Conservation (phyloP, 2,113 vertebrate genomes). For the Forbesichthys agassizii region DNA sequence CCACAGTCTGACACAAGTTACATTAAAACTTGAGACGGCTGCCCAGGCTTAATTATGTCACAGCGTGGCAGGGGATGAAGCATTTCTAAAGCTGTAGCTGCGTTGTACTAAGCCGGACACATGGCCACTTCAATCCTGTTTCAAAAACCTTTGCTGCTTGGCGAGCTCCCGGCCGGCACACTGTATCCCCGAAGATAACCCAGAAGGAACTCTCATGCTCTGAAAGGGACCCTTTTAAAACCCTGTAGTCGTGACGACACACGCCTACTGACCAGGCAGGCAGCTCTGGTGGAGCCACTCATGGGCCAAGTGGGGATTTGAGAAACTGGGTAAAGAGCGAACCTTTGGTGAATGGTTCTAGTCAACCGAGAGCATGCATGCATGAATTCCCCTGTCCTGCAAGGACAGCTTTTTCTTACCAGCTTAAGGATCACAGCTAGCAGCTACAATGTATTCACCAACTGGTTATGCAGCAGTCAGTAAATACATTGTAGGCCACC, state of each 20-base stretch:
- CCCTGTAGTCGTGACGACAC: conserved; percentile 54
- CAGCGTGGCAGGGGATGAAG: conserved; percentile 34
- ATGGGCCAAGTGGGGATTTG: conserved; percentile 65
- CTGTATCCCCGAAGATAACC: conserved; percentile 57
- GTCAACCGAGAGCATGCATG: conserved; percentile 45
- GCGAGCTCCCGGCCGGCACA: conserved; percentile 47
- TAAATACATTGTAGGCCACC: no score
- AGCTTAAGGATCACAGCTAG: conserved; percentile 11
- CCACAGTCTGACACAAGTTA: conserved; percentile 16
- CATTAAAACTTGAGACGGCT: conserved; percentile 26
- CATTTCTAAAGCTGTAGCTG: conserved; percentile 29
- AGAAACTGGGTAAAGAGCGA: conserved; percentile 59
- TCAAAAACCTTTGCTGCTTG: conserved; percentile 39
- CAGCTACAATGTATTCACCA: no score
- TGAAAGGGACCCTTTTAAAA: conserved; percentile 70
- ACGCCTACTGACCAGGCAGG: conserved; percentile 42
- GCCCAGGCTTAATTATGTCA: conserved; percentile 38
- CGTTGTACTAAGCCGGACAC: conserved; percentile 25
- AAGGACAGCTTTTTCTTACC: conserved; percentile 35
- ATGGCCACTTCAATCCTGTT: conserved; percentile 51
- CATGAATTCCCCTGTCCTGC: conserved; percentile 33
- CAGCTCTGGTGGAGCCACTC: conserved; percentile 52
- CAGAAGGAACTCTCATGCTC: conserved; percentile 58
- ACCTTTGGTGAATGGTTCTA: conserved; percentile 49
- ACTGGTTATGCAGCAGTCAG: no score